phyloP scores from a whole-genome alignment of 2,113 vertebrate genomes.

The Struthio camelus region DNA sequence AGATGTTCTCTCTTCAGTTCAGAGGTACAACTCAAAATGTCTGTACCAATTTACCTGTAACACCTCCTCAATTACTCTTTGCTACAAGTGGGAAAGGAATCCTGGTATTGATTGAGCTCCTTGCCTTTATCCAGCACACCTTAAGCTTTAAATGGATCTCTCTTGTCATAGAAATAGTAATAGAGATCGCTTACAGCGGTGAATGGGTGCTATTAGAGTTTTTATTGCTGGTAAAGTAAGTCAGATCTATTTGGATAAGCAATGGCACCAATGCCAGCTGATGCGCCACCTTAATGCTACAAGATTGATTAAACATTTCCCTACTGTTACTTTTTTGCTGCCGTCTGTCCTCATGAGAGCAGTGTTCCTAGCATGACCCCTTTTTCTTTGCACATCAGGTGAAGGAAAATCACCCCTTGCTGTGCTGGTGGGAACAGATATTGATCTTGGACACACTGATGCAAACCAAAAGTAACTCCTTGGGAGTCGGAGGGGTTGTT shows the following conservation, averaged over 20 bases:
- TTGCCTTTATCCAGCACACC: constrained; percentile 15
- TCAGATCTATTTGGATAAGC: constrained; percentile 17
- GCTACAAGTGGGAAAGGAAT: neutral
- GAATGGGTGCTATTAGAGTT: neutral
- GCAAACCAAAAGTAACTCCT: constrained; percentile 26
- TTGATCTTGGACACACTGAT: neutral
- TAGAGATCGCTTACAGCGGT: neutral
- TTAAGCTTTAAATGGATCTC: constrained; percentile 26
- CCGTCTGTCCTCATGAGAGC: constrained; percentile 46
- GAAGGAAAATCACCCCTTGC: constrained; percentile 47
- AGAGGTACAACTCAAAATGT: neutral
- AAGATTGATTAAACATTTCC: constrained; percentile 48
- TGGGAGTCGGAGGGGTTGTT: constrained; percentile 13
- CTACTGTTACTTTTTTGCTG: neutral
- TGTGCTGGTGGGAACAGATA: constrained; percentile 40
- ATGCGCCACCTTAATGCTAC: constrained; percentile 45
- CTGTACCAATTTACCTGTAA: neutral
- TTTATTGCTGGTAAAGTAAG: neutral
- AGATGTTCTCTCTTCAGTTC: neutral
- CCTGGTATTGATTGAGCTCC: neutral
- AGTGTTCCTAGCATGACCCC: constrained; percentile 46
- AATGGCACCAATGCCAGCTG: neutral
- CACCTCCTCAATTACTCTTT: neutral
- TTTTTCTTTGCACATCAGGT: constrained; percentile 48
- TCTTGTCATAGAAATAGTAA: constrained; percentile 35